Evolutionary conservation across 2,797 vertebrate genomes (phyloP).

Genomic region (Vespertilio murinus): DNA sequence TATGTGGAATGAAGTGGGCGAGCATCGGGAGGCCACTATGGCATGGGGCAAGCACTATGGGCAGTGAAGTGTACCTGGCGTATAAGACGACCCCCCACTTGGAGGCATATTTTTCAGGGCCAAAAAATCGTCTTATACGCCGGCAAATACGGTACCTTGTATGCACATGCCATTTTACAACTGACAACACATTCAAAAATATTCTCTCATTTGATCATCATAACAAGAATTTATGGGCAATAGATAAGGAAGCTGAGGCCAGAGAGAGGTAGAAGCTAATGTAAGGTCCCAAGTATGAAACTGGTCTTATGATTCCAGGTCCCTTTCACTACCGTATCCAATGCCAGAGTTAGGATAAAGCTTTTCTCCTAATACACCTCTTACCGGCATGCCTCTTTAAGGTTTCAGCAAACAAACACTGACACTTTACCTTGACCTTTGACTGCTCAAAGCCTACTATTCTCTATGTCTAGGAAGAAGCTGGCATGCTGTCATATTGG

Average conservation of each 20-base stretch:
- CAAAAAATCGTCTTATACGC: no score
- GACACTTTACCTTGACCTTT: neutral
- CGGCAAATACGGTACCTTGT: no score
- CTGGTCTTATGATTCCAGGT: neutral
- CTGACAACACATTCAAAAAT: neutral
- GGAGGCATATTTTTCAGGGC: no score
- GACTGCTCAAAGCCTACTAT: neutral
- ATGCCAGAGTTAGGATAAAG: neutral
- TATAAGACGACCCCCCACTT: no score
- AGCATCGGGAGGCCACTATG: no score
- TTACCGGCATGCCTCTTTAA: neutral
- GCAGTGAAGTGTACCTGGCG: no score
- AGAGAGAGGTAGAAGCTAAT: neutral
- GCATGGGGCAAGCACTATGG: no score
- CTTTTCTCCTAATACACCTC: neutral
- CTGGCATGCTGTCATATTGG: neutral
- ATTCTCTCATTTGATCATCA: neutral
- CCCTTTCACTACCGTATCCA: neutral
- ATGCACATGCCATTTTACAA: neutral
- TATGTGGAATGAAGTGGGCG: no score
- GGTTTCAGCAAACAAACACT: neutral
- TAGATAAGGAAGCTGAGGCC: neutral
- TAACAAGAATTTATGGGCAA: neutral
- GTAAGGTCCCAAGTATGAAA: constrained; percentile 14
- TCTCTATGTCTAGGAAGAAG: neutral